Conservation (phyloP, 2,888 invertebrate species). For the Leptopterna dolabrata region DNA sequence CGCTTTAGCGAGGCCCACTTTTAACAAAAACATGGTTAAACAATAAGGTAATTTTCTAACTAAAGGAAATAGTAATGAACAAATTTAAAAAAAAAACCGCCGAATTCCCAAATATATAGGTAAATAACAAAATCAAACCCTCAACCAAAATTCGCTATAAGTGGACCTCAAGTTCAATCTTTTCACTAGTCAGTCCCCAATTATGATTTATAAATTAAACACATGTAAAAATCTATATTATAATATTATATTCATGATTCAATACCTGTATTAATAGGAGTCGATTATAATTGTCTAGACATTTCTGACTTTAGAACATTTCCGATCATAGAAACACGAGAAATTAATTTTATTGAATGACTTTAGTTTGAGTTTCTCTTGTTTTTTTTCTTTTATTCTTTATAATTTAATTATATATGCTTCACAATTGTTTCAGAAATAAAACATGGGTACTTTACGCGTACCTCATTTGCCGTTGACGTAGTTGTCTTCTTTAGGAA, state of each 20-base stretch:
- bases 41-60: neutral
- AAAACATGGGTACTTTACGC: neutral
- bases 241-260: neutral
- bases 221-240: neutral
- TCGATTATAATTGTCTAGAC: slow-evolving; percentile 9
- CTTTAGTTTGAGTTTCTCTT: neutral
- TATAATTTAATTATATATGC: too few relatives aligned
- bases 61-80: neutral
- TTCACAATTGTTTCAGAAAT: neutral
- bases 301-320: slow-evolving; percentile 19
- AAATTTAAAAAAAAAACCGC: neutral
- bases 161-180: slow-evolving; percentile 16
- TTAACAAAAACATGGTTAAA: slow-evolving; percentile 25
- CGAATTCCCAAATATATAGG: neutral
- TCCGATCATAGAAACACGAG: neutral
- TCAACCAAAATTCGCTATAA: slow-evolving; percentile 31
- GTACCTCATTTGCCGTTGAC: slow-evolving; percentile 22
- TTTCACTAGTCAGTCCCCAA: slow-evolving; percentile 40
- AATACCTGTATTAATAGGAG: slow-evolving; percentile 1
- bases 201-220: neutral
- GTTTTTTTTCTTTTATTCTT: too few relatives aligned
- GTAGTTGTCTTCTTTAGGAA: slow-evolving; percentile 43
- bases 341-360: neutral
- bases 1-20: slow-evolving; percentile 17
- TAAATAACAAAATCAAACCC: neutral